phyloP scores from a whole-genome alignment of 2,113 vertebrate genomes.

The Tetraodon nigroviridis region DNA sequence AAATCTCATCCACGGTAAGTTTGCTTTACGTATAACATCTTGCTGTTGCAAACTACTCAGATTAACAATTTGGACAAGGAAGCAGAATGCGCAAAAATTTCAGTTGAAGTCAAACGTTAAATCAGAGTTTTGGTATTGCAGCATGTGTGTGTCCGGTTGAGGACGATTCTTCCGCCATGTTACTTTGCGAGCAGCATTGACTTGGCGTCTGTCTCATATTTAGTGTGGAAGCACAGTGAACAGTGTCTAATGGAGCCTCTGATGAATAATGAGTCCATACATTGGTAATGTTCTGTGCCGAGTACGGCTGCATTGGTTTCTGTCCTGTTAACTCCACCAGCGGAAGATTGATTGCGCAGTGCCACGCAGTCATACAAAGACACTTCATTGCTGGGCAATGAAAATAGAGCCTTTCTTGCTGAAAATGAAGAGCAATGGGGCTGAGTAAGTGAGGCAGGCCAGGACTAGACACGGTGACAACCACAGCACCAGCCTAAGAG shows the following conservation, averaged over 20 bases:
- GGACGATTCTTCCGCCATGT: constrained; percentile 15
- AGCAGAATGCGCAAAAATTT: constrained; percentile 8
- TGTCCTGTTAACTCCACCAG: constrained; percentile 73
- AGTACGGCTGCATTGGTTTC: constrained; percentile 74
- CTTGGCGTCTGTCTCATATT: constrained; percentile 50
- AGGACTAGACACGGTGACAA: constrained; percentile 37
- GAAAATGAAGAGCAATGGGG: constrained; percentile 71
- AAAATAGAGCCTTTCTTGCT: constrained; percentile 65
- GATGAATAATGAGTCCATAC: constrained; percentile 76
- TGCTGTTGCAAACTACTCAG: constrained; percentile 3
- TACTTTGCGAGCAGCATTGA: constrained; percentile 38
- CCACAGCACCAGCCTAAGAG: constrained; percentile 49
- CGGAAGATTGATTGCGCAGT: constrained; percentile 69
- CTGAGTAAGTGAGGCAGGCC: constrained; percentile 34
- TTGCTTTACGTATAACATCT: constrained; percentile 12
- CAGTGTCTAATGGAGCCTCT: constrained; percentile 73
- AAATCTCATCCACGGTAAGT: constrained; percentile 27
- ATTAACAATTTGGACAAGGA: neutral
- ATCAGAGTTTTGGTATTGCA: constrained; percentile 7
- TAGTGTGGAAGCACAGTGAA: constrained; percentile 56
- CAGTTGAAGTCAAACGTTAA: constrained; percentile 22
- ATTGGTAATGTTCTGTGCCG: constrained; percentile 75
- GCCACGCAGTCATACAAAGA: constrained; percentile 66
- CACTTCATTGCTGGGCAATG: constrained; percentile 69
- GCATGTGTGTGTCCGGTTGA: constrained; percentile 6